A percentile compares a stretch with the other conserved stretches of the same genome.
Conservation (phyloP, 2,888 invertebrate genomes). For the Dynastes grantii region DNA sequence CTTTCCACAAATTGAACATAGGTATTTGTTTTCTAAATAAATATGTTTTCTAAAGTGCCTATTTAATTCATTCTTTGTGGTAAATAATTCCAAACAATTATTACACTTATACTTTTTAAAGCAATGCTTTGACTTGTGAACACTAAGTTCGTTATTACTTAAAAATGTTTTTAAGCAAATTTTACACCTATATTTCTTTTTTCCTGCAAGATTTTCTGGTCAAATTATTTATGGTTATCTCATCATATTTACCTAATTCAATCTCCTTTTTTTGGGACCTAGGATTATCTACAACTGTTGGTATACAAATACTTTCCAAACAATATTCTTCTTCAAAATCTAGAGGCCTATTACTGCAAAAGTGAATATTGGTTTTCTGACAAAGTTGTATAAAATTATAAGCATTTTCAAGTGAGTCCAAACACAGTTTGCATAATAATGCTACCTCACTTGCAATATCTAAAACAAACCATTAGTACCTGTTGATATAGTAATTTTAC, state of each 20-base stretch:
- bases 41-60: not conserved
- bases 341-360: not conserved
- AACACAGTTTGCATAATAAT: conserved; percentile 17
- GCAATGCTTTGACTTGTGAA: not conserved
- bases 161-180: conserved; percentile 4
- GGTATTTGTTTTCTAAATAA: not conserved
- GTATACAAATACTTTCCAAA: too few relatives aligned
- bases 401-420: not conserved
- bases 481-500: not conserved
- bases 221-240: too few relatives aligned
- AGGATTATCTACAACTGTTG: too few relatives aligned
- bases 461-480: not conserved
- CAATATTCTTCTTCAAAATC: not conserved
- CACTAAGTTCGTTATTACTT: not conserved
- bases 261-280: too few relatives aligned
- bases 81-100: conserved; percentile 7
- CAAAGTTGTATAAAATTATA: conserved; percentile 23
- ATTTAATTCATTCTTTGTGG: not conserved
- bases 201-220: too few relatives aligned
- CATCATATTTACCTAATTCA: too few relatives aligned
- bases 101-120: not conserved
- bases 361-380: conserved; percentile 2
- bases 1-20: conserved; percentile 27
- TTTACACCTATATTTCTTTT: too few relatives aligned
- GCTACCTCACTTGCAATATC: not conserved